These are phyloP conservation scores for Agrotis ipsilon DNA, from an alignment of 2,888 invertebrate species.

Conservation along the genomic window DNA sequence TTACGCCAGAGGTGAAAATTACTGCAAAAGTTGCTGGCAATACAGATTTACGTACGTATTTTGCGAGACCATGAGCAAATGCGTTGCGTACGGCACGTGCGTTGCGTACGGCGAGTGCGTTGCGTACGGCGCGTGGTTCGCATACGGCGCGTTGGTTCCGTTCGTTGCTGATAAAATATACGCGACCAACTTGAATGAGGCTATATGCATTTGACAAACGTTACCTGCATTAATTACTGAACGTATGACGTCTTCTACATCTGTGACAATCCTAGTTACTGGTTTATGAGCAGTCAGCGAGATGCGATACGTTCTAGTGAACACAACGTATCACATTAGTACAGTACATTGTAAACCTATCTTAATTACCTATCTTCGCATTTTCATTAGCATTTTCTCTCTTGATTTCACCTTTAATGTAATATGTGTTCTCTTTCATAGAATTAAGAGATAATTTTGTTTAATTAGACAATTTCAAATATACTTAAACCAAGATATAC, in stretches of 20 bases:
- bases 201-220: no score
- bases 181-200: no score
- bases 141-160: no score
- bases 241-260: slow-evolving; percentile 28
- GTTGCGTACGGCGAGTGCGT: no score
- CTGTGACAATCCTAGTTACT: slow-evolving; percentile 39
- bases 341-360: slow-evolving; percentile 19
- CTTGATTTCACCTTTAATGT: neutral
- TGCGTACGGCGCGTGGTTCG: no score
- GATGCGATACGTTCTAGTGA: slow-evolving; percentile 53
- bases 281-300: slow-evolving; percentile 56
- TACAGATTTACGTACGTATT: no score
- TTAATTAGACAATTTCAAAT: neutral
- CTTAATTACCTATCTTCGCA: slow-evolving; percentile 20
- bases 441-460: neutral
- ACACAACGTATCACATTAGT: slow-evolving; percentile 41
- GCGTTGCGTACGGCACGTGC: no score
- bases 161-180: no score
- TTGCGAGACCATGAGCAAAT: no score
- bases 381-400: slow-evolving; percentile 3
- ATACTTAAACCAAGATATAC: neutral
- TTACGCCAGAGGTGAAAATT: no score
- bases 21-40: no score
- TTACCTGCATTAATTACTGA: neutral
- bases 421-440: neutral